Evolutionary conservation across 2,113 vertebrate species (phyloP).

Genomic region (Eupsittula cactorum): DNA sequence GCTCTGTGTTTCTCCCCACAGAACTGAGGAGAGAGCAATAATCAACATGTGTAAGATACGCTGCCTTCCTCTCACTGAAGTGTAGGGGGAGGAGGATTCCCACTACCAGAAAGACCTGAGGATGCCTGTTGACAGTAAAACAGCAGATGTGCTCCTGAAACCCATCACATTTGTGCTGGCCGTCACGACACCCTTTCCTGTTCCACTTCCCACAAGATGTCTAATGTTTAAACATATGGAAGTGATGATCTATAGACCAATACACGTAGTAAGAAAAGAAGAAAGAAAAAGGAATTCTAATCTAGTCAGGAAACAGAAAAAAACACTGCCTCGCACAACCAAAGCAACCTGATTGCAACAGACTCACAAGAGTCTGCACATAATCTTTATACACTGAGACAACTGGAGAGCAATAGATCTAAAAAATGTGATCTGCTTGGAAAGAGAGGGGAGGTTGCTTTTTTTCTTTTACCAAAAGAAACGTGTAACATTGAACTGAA

Average conservation of each 20-base stretch:
- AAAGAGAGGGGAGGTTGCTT: neutral
- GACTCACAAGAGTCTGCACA: neutral
- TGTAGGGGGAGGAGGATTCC: neutral
- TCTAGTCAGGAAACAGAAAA: neutral
- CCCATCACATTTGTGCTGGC: neutral
- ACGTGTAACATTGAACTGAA: neutral
- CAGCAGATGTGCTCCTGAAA: neutral
- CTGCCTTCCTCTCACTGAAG: neutral
- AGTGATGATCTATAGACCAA: neutral
- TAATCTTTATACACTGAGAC: neutral
- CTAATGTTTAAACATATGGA: neutral
- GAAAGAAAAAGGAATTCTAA: neutral
- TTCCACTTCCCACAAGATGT: neutral
- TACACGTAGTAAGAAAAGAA: neutral
- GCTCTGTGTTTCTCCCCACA: neutral
- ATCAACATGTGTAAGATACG: fast-evolving
- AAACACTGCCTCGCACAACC: neutral
- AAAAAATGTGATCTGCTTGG: neutral
- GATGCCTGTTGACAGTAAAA: neutral
- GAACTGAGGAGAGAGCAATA: neutral
- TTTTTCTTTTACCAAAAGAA: neutral
- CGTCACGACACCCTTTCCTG: neutral
- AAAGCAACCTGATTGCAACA: neutral
- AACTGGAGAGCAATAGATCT: neutral
- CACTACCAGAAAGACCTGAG: neutral